Conservation (phyloP, 2,888 invertebrate genomes). For the Parthenolecanium corni region DNA sequence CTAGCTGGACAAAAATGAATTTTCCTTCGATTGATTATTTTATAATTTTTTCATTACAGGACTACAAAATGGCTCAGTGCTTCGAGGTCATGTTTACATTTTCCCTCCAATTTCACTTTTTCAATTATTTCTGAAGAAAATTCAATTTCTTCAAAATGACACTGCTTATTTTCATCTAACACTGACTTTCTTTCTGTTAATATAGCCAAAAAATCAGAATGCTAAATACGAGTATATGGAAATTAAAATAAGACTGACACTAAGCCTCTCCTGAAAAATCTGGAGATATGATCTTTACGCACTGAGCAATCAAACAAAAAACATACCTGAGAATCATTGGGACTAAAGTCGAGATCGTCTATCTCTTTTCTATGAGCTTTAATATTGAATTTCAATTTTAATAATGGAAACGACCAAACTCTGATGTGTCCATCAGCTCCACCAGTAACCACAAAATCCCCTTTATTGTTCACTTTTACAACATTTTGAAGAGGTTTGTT, state of each 20-base stretch:
- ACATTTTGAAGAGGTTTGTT: constrained; percentile 73
- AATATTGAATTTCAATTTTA: constrained; percentile 53
- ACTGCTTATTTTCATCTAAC: too few species aligned
- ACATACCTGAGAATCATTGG: constrained; percentile 48
- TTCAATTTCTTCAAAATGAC: too few species aligned
- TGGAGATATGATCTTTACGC: too few species aligned
- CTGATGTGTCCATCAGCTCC: constrained; percentile 80
- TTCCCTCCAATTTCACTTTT: too few species aligned
- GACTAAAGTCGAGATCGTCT: constrained; percentile 85
- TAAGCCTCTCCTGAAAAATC: too few species aligned
- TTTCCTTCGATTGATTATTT: neutral
- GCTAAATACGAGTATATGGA: too few species aligned
- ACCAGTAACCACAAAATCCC: constrained; percentile 76
- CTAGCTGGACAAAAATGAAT: constrained; percentile 42
- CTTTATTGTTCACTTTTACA: constrained; percentile 63
- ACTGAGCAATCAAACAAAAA: neutral
- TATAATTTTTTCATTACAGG: neutral
- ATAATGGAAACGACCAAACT: constrained; percentile 77
- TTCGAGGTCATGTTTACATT: too few species aligned
- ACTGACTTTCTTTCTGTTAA: too few species aligned
- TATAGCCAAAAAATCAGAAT: too few species aligned
- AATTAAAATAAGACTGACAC: too few species aligned
- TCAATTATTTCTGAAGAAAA: too few species aligned
- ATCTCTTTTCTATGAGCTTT: constrained; percentile 80
- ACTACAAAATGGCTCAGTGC: neutral